These are phyloP conservation scores for Caenorhabditis virilis DNA, from an alignment of 2,888 invertebrate genomes.

Conservation along the genomic window DNA sequence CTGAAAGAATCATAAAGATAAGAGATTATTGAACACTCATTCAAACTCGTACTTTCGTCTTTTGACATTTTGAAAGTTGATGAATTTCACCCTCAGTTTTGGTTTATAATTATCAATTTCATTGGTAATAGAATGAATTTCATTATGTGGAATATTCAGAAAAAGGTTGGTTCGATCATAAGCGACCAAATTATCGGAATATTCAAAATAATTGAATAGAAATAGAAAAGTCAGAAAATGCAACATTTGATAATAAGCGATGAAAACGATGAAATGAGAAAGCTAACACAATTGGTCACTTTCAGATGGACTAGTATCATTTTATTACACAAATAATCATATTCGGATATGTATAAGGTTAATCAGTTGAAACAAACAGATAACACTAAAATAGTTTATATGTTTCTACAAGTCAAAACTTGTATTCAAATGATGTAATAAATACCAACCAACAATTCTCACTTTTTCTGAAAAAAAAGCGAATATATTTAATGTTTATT, in stretches of 20 bases:
- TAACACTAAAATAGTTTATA: no score
- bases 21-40: background rate
- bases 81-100: conserved; percentile 24
- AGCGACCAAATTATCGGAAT: conserved; percentile 20
- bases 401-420: no score
- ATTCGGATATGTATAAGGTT: no score
- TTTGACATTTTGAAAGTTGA: conserved; percentile 25
- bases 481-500: no score
- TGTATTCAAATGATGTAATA: no score
- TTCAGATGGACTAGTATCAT: conserved; percentile 1
- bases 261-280: background rate
- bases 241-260: background rate
- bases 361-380: no score
- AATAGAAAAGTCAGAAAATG: conserved; percentile 3
- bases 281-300: background rate
- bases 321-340: no score
- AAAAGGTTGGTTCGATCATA: conserved; percentile 30
- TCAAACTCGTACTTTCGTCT: conserved; percentile 19
- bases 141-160: conserved; percentile 31
- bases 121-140: conserved; percentile 30
- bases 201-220: conserved; percentile 1
- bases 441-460: no score
- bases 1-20: conserved; percentile 8
- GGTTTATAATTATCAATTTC: conserved; percentile 33
- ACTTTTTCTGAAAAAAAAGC: no score